Base-by-base conservation (phyloP, 2,113 vertebrate genomes). In the Apistogramma diplotaenia region DNA sequence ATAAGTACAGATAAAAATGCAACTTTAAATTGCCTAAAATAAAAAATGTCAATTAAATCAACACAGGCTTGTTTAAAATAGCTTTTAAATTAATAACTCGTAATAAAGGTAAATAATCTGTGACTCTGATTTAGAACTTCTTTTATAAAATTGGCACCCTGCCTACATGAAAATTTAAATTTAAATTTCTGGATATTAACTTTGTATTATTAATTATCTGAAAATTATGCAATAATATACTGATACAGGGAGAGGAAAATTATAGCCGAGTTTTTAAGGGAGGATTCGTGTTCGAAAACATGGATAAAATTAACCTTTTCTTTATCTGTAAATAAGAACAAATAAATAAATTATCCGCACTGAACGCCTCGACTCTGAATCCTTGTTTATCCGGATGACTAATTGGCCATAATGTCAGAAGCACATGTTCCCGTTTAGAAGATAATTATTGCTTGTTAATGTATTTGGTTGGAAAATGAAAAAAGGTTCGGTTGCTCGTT, bases 401-500 rank as follows among this genome's bases (percentile, higher is more conserved):
- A 46, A 51, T 40, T 79, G 31, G 53, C 67, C 60, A 53, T 59
- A 70, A 77, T 40, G 16, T 62, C 11, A 56, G 49, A n/a, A 27
- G 53, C 70, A 37, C 54, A 9, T 58, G 25, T 37, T 25, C 19
- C 71, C 73, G n/a, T 83, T 79, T 81, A 74, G 81, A 78, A 37
- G 65, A 80, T 49, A 62, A 89, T 86, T 72, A 78, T 73, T 59
- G 74, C 57, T 67, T 7, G n/a, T 54, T 81, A 74, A 84, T 76
- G 76, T 81, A 78, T 76, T 79, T 67, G 88, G 11, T 18, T 56
- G 74, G 56, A 55, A 79, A 82, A 87, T 75, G 78, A 86, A 91
- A 85, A 46, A 79, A 23, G 54, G 33, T 58, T 80, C 35, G 46
- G 33, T 60, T n/a, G 82, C 21, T 89, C 79, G 71, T 86, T 79